Evolutionary conservation across 2,888 invertebrate genomes (phyloP).

Genomic region (Heterodera filipjevi): DNA sequence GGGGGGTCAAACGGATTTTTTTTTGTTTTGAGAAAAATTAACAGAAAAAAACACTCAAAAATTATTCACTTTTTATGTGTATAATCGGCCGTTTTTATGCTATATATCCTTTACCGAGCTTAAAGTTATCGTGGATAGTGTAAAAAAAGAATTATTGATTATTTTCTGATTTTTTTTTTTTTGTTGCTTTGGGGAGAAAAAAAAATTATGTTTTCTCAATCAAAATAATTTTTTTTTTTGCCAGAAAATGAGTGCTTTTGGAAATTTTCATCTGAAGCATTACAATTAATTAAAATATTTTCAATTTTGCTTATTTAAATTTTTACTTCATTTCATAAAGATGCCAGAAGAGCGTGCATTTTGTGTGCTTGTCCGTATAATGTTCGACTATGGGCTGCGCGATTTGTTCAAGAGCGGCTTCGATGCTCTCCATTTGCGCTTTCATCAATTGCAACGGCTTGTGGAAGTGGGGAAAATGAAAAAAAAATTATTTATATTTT

Average conservation of each 20-base stretch:
- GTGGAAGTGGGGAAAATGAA: constrained; percentile 30
- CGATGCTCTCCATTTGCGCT: constrained; percentile 88
- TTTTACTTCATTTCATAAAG: constrained; percentile 69
- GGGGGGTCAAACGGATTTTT: neutral
- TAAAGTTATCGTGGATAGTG: too few relatives aligned
- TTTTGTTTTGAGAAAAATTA: too few relatives aligned
- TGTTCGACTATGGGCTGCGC: constrained; percentile 92
- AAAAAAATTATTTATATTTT: neutral
- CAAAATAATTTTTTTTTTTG: too few relatives aligned
- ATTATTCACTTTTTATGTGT: too few relatives aligned
- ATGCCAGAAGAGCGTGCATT: constrained; percentile 99
- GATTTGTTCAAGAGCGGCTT: constrained; percentile 91
- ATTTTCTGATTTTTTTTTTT: too few relatives aligned
- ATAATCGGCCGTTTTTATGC: too few relatives aligned
- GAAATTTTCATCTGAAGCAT: neutral
- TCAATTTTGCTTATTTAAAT: constrained; percentile 13
- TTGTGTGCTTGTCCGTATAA: constrained; percentile 89
- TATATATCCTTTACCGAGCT: too few relatives aligned
- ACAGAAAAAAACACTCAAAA: too few relatives aligned
- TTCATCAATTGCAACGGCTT: constrained; percentile 90
- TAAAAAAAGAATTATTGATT: too few relatives aligned
- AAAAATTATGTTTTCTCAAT: too few relatives aligned
- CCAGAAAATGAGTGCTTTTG: too few relatives aligned
- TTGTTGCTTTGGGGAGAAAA: too few relatives aligned
- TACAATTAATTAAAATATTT: constrained; percentile 1